phyloP scores from a whole-genome alignment of 2,888 invertebrate species.

The Brenthis hecate region DNA sequence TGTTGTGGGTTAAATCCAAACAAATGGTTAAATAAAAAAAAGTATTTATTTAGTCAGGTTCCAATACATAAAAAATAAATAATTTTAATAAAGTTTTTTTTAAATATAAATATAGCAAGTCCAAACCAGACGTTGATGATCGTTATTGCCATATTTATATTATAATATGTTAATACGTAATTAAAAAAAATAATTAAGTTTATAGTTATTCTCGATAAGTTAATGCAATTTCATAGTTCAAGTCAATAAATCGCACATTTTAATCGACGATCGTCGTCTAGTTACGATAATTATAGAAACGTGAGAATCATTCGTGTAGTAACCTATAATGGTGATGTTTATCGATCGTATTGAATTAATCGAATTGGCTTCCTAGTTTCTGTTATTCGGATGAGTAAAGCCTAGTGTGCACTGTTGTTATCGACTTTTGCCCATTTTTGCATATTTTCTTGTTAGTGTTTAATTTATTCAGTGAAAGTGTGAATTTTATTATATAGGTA shows the following conservation, averaged over 20 bases:
- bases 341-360: slow-evolving; percentile 38
- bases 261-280: slow-evolving; percentile 16
- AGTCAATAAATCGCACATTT: slow-evolving; percentile 19
- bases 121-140: too few species aligned
- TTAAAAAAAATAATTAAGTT: slow-evolving; percentile 2
- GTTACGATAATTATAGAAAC: slow-evolving; percentile 26
- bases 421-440: neutral
- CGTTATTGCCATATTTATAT: too few species aligned
- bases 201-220: slow-evolving; percentile 10
- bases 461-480: too few species aligned
- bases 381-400: slow-evolving; percentile 29
- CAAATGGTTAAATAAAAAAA: too few species aligned
- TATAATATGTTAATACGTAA: neutral
- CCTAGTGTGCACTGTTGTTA: slow-evolving; percentile 17
- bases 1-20: too few species aligned
- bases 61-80: too few species aligned
- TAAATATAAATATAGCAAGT: too few species aligned
- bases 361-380: slow-evolving; percentile 34
- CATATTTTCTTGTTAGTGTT: neutral
- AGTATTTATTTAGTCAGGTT: too few species aligned
- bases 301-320: slow-evolving; percentile 33
- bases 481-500: too few species aligned
- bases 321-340: slow-evolving; percentile 32
- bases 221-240: slow-evolving; percentile 20
- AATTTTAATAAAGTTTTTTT: too few species aligned